These are phyloP conservation scores for Archivesica marissinica DNA, from an alignment of 1,140 invertebrate genomes.

Conservation along the genomic window DNA sequence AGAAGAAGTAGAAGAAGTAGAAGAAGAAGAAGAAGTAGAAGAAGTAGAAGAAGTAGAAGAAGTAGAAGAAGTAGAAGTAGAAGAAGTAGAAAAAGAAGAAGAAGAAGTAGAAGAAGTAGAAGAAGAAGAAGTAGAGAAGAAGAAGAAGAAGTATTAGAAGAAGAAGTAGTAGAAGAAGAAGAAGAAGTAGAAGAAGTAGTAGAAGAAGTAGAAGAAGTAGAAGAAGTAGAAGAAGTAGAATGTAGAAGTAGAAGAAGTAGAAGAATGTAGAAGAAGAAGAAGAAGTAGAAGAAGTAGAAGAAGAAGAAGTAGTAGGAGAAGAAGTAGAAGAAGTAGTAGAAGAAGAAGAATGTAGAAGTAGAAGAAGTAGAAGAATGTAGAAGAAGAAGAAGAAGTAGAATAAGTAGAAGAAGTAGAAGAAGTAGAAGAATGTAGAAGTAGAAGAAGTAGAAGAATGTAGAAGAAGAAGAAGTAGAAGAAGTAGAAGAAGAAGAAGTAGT, in stretches of 20 bases:
- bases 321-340: no score
- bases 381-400: conserved; percentile 3
- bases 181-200: background rate
- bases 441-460: background rate
- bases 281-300: no score
- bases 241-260: no score
- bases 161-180: background rate
- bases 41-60: background rate
- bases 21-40: conserved; percentile 3
- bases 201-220: background rate
- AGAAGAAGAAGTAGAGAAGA: conserved; percentile 2
- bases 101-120: background rate
- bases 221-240: background rate
- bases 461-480: no score
- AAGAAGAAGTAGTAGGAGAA: no score
- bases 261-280: no score
- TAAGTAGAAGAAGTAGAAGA: no score
- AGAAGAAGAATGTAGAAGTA: no score
- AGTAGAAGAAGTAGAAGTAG: background rate
- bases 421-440: background rate
- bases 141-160: no score
- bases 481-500: no score
- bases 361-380: background rate
- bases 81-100: conserved; percentile 3
- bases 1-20: background rate